Evolutionary conservation across 2,113 vertebrate species (phyloP).

Genomic region (Corythaixoides concolor): DNA sequence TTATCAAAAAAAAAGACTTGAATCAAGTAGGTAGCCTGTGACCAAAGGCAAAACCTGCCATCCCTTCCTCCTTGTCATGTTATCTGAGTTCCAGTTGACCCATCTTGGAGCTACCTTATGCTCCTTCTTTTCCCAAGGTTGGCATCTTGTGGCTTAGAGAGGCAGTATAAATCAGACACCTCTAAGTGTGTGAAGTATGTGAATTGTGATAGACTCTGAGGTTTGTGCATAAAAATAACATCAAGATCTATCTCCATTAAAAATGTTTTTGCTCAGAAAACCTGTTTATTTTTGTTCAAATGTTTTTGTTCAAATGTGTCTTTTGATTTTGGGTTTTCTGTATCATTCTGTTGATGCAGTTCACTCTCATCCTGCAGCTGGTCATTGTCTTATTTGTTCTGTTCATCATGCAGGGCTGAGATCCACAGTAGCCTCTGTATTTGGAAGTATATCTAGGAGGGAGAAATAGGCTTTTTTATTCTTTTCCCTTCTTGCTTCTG

Average conservation of each 20-base stretch:
- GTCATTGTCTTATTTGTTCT: background rate
- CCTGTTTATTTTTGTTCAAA: background rate
- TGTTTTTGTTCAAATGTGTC: background rate
- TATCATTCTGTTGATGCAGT: background rate
- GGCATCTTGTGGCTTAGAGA: background rate
- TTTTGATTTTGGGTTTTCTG: background rate
- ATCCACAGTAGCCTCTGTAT: background rate
- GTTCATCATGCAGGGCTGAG: background rate
- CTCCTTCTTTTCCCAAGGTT: background rate
- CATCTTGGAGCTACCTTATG: background rate
- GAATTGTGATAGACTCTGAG: background rate
- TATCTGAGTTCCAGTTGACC: background rate
- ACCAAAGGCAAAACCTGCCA: background rate
- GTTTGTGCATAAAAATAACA: background rate
- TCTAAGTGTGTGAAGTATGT: background rate
- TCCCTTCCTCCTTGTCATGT: background rate
- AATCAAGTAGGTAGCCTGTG: background rate
- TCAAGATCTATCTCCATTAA: background rate
- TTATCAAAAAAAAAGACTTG: background rate
- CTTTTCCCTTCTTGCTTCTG: background rate
- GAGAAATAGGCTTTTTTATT: background rate
- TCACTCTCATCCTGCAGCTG: background rate
- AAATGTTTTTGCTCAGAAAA: background rate
- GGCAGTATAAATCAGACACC: background rate
- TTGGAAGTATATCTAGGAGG: background rate